Evolutionary conservation across 2,888 invertebrate genomes (phyloP), one percentile per base, ranked within the genome.

Genomic region (Mesorhabditis belari): DNA sequence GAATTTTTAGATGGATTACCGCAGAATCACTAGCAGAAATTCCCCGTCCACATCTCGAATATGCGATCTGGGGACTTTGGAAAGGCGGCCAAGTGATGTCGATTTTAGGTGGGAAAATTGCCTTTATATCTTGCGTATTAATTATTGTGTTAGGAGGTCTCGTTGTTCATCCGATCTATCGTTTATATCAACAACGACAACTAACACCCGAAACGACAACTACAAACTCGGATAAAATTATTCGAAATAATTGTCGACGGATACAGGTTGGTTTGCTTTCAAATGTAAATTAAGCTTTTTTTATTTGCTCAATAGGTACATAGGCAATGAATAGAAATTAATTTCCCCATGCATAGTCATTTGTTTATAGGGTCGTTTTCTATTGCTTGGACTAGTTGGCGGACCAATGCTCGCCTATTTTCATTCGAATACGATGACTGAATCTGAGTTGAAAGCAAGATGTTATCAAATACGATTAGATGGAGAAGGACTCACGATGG

Each of bases 211-310:
- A 77, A 56, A 71, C 62, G 44, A 67, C 65, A 49, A 79, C 79
- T 9, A 74, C 72, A 27, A 79, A 79, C 61, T 68, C 77, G 24
- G 63, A 64, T n/a, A 79, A 77, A 63, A 66, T 80, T 24, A 76
- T 79, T 54, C 64, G 72, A 28, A 67, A 44, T 23, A 62, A 65
- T n/a, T 76, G 77, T 29, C 65, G 79, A 25, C 66, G 66, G 44
- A 23, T 79, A 17, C 75, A 75, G 69, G 73, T 70, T 51, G 49
- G n/a, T 21, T 21, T n/a, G n/a, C n/a, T n/a, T 54, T 5, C 23
- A n/a, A n/a, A 5, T 23, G 49, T 5, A 26, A 50, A 28, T n/a
- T 17, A 12, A 51, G 17, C 24, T n/a, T 12, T n/a, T 44, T 44
- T 9, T 24, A 61, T 29, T 62, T 60, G 12, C 59, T 60, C 19